phyloP scores from a whole-genome alignment of 2,113 vertebrate genomes.

The Stigmatopora nigra region DNA sequence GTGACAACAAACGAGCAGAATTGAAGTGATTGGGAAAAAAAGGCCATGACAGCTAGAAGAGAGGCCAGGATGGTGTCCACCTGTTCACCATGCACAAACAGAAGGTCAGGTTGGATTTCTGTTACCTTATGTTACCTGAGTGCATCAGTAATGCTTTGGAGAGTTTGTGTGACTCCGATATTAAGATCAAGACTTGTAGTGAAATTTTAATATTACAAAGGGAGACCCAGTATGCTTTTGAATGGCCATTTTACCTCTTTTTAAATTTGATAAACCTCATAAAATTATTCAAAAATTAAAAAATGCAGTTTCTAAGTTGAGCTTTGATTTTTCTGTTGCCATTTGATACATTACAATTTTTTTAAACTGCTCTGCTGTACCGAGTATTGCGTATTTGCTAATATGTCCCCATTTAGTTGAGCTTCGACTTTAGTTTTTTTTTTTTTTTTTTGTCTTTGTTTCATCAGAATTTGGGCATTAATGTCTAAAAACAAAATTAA shows the following conservation, averaged over 20 bases:
- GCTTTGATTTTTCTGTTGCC: constrained; percentile 25
- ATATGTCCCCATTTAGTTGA: constrained; percentile 39
- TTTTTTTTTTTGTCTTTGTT: too few species aligned
- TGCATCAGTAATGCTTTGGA: neutral
- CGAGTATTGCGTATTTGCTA: constrained; percentile 32
- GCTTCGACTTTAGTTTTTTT: neutral
- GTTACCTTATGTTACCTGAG: constrained; percentile 10
- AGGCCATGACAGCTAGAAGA: constrained; percentile 64
- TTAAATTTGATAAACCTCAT: neutral
- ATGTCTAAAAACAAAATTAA: too few species aligned
- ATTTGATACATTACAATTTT: constrained; percentile 7
- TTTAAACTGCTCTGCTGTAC: constrained; percentile 37
- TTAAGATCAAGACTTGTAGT: neutral
- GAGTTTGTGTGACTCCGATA: neutral
- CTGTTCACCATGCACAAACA: constrained; percentile 72
- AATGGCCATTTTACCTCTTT: constrained; percentile 7
- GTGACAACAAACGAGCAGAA: constrained; percentile 38
- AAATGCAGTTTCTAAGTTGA: too few species aligned
- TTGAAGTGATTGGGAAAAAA: constrained; percentile 43
- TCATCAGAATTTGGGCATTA: too few species aligned
- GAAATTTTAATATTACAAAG: neutral
- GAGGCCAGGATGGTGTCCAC: constrained; percentile 69
- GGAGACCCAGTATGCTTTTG: neutral
- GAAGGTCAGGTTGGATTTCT: constrained; percentile 64
- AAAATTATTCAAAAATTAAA: too few species aligned